Evolutionary conservation across 2,888 invertebrate genomes (phyloP).

Genomic region (Dasysyrphus tricinctus): DNA sequence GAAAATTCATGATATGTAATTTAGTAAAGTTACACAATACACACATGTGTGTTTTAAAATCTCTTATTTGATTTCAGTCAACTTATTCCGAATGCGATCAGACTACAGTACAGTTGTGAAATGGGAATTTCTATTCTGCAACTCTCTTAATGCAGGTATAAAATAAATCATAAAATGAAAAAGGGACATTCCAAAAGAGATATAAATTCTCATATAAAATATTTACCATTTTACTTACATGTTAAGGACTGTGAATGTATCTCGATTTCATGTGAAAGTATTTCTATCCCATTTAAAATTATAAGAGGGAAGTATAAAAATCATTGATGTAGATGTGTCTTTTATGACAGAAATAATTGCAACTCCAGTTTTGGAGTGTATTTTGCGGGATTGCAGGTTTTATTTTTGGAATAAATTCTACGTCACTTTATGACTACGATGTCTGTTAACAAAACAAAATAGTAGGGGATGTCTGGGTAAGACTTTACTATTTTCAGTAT

Average conservation of each 20-base stretch:
- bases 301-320: neutral
- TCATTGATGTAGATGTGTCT: neutral
- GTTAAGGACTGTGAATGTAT: neutral
- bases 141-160: no score
- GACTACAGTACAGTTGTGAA: neutral
- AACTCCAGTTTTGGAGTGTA: neutral
- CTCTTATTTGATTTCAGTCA: neutral
- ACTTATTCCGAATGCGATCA: neutral
- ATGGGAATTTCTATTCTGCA: neutral
- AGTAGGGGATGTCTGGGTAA: neutral
- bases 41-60: neutral
- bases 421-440: neutral
- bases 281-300: neutral
- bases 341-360: slow-evolving; percentile 11
- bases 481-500: no score
- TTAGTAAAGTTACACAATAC: neutral
- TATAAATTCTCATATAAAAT: neutral
- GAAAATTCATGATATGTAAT: neutral
- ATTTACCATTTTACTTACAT: neutral
- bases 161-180: slow-evolving; percentile 7
- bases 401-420: neutral
- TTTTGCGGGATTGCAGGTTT: neutral
- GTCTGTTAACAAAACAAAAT: neutral
- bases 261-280: no score
- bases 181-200: neutral